Evolutionary conservation across 2,888 invertebrate species (phyloP).

Genomic region (Macrosiphum euphorbiae): DNA sequence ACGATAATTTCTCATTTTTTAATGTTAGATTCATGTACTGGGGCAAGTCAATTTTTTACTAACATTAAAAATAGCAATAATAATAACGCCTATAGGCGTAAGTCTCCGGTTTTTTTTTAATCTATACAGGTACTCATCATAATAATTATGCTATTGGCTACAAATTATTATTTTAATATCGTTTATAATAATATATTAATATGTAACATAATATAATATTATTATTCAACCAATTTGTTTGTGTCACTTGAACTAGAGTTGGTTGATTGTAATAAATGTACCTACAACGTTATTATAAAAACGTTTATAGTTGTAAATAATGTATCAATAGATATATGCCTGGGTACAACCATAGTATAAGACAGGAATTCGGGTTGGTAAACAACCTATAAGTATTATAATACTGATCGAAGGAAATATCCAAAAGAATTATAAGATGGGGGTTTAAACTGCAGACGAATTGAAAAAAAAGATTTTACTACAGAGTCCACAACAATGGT

Average conservation of each 20-base stretch:
- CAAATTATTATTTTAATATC: slow-evolving; percentile 10
- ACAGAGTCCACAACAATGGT: neutral
- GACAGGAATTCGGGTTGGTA: neutral
- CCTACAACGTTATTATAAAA: neutral
- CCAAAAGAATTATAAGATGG: neutral
- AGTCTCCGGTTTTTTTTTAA: slow-evolving; percentile 28
- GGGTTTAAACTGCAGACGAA: neutral
- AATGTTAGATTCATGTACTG: slow-evolving; percentile 1
- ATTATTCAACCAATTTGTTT: slow-evolving; percentile 16
- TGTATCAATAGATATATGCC: neutral
- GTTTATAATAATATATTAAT: neutral
- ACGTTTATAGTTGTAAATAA: neutral
- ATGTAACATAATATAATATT: neutral
- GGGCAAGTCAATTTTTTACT: neutral
- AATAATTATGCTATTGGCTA: slow-evolving; percentile 33
- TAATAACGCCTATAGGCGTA: slow-evolving; percentile 32
- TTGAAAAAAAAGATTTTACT: slow-evolving; percentile 38
- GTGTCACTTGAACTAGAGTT: neutral
- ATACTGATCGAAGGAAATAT: slow-evolving; percentile 24
- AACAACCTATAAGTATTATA: slow-evolving; percentile 14
- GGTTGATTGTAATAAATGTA: neutral
- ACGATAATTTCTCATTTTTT: neutral
- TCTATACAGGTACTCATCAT: neutral
- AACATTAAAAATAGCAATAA: neutral
- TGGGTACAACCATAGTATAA: neutral